Conservation (phyloP, 2,113 vertebrate genomes). For the Cochlearius cochlearius region DNA sequence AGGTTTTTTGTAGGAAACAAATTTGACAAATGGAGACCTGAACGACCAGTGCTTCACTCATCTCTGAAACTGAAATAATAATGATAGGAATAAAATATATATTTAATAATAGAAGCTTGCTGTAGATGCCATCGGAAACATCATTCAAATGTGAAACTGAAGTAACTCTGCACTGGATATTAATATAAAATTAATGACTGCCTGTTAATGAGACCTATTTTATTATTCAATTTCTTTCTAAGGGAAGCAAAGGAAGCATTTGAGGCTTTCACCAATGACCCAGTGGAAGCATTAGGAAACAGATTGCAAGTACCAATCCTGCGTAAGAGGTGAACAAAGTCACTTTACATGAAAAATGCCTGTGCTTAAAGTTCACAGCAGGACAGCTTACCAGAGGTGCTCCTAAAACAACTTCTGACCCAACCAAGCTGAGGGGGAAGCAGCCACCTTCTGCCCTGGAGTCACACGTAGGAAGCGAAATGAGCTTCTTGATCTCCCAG, state of each 20-base stretch:
- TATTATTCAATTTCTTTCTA: neutral
- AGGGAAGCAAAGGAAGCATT: neutral
- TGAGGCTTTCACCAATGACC: neutral
- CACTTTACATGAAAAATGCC: neutral
- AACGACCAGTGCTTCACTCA: neutral
- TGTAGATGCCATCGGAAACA: neutral
- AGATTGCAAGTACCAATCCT: neutral
- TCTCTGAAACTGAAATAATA: neutral
- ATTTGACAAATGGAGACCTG: neutral
- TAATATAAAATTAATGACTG: neutral
- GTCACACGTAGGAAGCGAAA: neutral
- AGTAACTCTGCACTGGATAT: neutral
- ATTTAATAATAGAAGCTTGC: neutral
- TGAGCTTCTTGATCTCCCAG: neutral
- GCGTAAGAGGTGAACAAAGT: neutral
- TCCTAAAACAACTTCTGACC: neutral
- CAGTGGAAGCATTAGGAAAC: neutral
- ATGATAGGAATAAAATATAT: neutral
- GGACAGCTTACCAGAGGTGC: neutral
- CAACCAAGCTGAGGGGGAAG: neutral
- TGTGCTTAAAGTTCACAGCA: neutral
- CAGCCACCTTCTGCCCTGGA: neutral
- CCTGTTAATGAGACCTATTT: neutral
- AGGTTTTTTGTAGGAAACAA: neutral
- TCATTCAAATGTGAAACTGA: neutral